Base-by-base conservation (phyloP, 2,888 invertebrate genomes). In the Eilema caniola region DNA sequence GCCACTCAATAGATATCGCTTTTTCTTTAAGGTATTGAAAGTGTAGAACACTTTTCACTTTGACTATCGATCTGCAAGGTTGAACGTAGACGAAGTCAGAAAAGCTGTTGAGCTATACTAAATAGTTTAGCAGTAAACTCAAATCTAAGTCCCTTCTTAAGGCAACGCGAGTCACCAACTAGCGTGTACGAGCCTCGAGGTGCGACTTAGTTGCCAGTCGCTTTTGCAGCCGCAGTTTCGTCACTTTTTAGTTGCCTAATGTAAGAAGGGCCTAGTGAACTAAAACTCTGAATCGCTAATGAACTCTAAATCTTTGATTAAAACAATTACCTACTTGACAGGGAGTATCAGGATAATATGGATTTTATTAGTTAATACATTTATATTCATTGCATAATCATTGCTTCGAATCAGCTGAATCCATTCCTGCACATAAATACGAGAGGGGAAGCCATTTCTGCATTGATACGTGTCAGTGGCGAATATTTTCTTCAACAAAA, bases 391-490 rank as follows among this genome's bases (percentile, higher is more conserved):
- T 23, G 28, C 28, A 64, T 23, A n/a, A 53, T 28, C 47, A 53
- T 53, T n/a, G 47, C 23, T 37, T 62, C 12, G 23, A 16, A 23
- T 62, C n/a, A 7, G 62, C 4, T 41, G 20, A 20, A 25, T 10
- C 41, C 24, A 63, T 47, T 47, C 8, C 16, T 25, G 53, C 53
- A 47, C 41, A 12, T 41, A 16, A 28, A 47, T 47, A 47, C 11
- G 61, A 4, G n/a, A n/a, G 7, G 8, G 4, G n/a, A n/a, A 61
- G 14, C 37, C 53, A 47, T 47, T 53, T 53, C 2, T n/a, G 53
- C n/a, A 53, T 53, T 53, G n/a, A 53, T 53, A 53, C 53, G 53
- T 53, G 20, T 53, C n/a, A 53, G n/a, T 53, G 53, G 53, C 53
- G 53, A 53, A 53, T 53, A 10, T 53, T n/a, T 53, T 37, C 1